phyloP scores from a whole-genome alignment of 2,888 invertebrate genomes.

The Tenthredo amoena region DNA sequence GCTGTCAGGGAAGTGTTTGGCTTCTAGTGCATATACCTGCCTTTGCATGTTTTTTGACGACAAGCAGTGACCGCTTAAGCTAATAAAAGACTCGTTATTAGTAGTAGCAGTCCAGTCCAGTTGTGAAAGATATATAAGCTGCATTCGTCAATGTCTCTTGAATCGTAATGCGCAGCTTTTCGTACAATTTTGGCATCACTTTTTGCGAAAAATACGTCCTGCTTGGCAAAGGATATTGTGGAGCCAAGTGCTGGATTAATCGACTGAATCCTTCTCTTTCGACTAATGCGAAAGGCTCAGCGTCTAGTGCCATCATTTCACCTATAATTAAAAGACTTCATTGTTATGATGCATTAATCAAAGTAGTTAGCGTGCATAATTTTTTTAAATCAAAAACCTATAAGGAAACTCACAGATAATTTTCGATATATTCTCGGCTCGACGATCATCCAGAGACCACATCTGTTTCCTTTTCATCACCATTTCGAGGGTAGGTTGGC shows the following conservation, averaged over 20 bases:
- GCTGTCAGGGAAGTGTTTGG: conserved; percentile 48
- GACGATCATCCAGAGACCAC: conserved; percentile 53
- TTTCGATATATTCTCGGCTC: conserved; percentile 47
- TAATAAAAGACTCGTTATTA: background rate
- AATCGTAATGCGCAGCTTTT: conserved; percentile 40
- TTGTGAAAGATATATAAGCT: conserved; percentile 19
- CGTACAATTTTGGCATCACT: conserved; percentile 51
- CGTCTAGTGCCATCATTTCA: conserved; percentile 55
- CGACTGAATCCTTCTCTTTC: conserved; percentile 52
- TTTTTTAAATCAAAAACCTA: background rate
- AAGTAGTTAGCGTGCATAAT: background rate
- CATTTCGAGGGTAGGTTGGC: conserved; percentile 53
- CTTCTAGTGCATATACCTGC: background rate
- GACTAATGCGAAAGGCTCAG: conserved; percentile 53
- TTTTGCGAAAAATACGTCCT: conserved; percentile 55
- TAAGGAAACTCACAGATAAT: conserved; percentile 43
- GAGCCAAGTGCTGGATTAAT: conserved; percentile 41
- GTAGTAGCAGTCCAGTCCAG: conserved; percentile 16
- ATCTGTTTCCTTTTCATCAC: conserved; percentile 54
- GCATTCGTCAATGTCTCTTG: background rate
- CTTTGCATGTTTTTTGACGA: background rate
- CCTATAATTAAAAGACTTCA: conserved; percentile 33
- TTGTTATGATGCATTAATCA: too few species aligned
- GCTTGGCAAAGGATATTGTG: conserved; percentile 51
- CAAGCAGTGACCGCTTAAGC: conserved; percentile 20